Conservation (phyloP, 2,113 vertebrate genomes). For the Cygnus atratus region DNA sequence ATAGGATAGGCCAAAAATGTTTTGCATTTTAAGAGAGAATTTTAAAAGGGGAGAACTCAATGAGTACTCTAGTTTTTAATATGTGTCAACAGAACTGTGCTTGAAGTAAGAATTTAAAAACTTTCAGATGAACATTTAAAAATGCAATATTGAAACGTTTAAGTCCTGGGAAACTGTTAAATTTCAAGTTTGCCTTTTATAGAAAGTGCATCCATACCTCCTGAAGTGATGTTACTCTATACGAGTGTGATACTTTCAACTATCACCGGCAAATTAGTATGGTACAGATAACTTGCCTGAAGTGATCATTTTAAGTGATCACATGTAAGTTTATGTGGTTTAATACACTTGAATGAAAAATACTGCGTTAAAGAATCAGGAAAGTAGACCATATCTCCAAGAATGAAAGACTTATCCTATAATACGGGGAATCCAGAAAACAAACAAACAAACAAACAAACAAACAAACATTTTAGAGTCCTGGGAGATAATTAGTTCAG, state of each 20-base stretch:
- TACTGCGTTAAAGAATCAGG: neutral
- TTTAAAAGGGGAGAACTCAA: neutral
- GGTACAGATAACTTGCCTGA: neutral
- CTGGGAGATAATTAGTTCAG: neutral
- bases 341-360: neutral
- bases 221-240: neutral
- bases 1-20: rapidly evolving
- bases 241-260: neutral
- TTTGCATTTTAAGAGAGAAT: neutral
- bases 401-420: neutral
- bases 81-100: neutral
- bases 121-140: neutral
- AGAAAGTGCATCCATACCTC: neutral
- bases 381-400: neutral
- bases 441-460: neutral
- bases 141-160: rapidly evolving
- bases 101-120: neutral
- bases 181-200: neutral
- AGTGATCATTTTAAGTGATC: neutral
- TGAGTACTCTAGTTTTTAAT: neutral
- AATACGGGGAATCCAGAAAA: neutral
- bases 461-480: neutral
- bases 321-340: neutral
- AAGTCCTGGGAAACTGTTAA: neutral
- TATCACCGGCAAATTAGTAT: neutral